A percentile compares a stretch with the other conserved stretches of the same genome.
These are phyloP conservation scores for Sebastes steindachneri DNA, from an alignment of 2,797 vertebrate species.

Conservation along the genomic window DNA sequence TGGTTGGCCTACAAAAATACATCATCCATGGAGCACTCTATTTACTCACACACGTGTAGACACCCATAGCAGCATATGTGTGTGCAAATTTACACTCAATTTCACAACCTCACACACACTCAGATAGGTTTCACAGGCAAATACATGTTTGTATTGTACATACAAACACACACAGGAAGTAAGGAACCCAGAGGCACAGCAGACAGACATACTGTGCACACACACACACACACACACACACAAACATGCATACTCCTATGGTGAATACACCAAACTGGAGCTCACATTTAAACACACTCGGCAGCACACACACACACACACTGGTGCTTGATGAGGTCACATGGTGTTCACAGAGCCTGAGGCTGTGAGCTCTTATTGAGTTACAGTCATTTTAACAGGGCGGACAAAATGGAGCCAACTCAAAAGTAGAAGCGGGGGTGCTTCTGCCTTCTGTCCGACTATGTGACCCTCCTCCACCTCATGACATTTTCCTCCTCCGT, in stretches of 20 bases:
- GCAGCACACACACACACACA: neutral
- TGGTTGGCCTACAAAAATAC: too few relatives aligned
- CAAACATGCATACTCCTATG: neutral
- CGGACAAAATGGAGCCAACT: constrained; percentile 55
- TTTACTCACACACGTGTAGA: neutral
- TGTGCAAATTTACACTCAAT: neutral
- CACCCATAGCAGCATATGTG: neutral
- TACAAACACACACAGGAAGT: neutral
- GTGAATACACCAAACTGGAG: neutral
- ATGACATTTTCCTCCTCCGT: constrained; percentile 24
- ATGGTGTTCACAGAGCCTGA: constrained; percentile 29
- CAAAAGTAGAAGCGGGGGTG: neutral
- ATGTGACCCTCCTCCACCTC: constrained; percentile 36
- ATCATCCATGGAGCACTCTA: too few relatives aligned
- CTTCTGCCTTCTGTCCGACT: constrained; percentile 29
- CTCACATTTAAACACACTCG: neutral
- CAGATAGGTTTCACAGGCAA: neutral
- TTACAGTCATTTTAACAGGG: constrained; percentile 60
- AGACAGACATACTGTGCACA: neutral
- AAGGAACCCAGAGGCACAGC: neutral
- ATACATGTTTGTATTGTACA: neutral
- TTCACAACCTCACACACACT: neutral
- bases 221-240: neutral
- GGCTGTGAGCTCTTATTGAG: constrained; percentile 56
- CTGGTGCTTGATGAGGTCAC: constrained; percentile 54